Evolutionary conservation across 1,140 invertebrate species (phyloP), one percentile per base, ranked within the genome.

Genomic region (Magallana gigas): DNA sequence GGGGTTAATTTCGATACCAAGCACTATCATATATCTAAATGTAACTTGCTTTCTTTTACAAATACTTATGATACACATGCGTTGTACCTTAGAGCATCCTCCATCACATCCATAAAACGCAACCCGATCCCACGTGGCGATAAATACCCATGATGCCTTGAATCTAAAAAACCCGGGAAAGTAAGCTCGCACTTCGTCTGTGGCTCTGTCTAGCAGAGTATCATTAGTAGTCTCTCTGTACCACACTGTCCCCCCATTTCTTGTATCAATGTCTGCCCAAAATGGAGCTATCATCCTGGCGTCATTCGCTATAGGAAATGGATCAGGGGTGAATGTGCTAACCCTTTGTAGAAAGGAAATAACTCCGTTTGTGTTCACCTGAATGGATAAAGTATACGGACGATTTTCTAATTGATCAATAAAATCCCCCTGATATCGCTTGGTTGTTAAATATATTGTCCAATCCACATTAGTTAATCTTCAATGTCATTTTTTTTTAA

Each of bases 51-150:
- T 23, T 23, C 23, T 23, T 23, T n/a, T n/a, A n/a, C n/a, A n/a
- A n/a, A n/a, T n/a, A n/a, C n/a, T n/a, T 62, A 62, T 62, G 5
- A 16, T 6, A 62, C 1, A 12, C 2, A 16, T 12, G 23, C n/a
- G 5, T 62, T 62, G n/a, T 12, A 76, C 68, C 68, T 76, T 76
- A 12, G 23, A 76, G 36, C 68, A 76, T 29, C 23, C 14, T n/a
- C 9, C 23, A 18, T 1, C 23, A 83, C 81, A 83, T 5, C 81
- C 91, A 85, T 90, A 93, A 85, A 89, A 92, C 8, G 91, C 90
- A 0, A 93, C 91, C 1, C 90, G 76, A 57, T 91, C 88, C 91
- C 91, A 92, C 12, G 92, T 93, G n/a, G 90, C 91, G 8, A 93
- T 85, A 85, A 93, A 92, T 57, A 91, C 87, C 92, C 91, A 92